phyloP scores from a whole-genome alignment of 2,888 invertebrate species.

The Zaprionus bogoriensis region DNA sequence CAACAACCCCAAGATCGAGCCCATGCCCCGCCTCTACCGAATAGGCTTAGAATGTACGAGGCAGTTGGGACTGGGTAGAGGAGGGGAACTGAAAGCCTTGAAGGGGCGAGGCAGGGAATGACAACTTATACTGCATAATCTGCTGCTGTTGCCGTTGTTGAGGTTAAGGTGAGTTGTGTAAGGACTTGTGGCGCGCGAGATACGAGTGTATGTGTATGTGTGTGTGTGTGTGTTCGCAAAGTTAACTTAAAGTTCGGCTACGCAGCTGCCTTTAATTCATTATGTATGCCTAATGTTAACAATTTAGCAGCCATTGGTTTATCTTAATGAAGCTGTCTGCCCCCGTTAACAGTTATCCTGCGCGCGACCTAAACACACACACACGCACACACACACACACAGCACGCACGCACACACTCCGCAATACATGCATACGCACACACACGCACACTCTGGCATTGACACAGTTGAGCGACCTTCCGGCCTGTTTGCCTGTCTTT shows the following conservation, averaged over 20 bases:
- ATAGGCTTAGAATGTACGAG: slow-evolving; percentile 39
- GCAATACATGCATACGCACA: slow-evolving; percentile 7
- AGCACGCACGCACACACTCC: slow-evolving; percentile 10
- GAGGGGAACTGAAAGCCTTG: background rate
- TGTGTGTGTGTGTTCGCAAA: slow-evolving; percentile 17
- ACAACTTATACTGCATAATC: slow-evolving; percentile 50
- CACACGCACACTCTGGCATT: slow-evolving; percentile 10
- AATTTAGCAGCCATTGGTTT: slow-evolving; percentile 78
- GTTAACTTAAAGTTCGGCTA: slow-evolving; percentile 54
- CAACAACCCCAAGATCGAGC: background rate
- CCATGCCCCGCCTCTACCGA: slow-evolving; percentile 4
- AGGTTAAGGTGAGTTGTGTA: slow-evolving; percentile 44
- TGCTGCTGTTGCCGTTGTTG: slow-evolving; percentile 30
- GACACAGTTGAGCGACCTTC: slow-evolving; percentile 56
- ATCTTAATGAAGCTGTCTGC: slow-evolving; percentile 77
- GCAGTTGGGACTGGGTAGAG: slow-evolving; percentile 38
- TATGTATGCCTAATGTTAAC: slow-evolving; percentile 77
- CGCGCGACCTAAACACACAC: slow-evolving; percentile 57
- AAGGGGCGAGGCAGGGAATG: slow-evolving; percentile 8
- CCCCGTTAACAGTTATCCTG: slow-evolving; percentile 33
- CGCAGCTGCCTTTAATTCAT: slow-evolving; percentile 66
- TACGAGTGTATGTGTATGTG: slow-evolving; percentile 17
- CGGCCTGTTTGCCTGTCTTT: slow-evolving; percentile 64
- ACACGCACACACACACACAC: slow-evolving; percentile 12
- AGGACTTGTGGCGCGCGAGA: slow-evolving; percentile 5